Conservation (phyloP, 2,113 vertebrate species). For the Rousettus leschenaultii region DNA sequence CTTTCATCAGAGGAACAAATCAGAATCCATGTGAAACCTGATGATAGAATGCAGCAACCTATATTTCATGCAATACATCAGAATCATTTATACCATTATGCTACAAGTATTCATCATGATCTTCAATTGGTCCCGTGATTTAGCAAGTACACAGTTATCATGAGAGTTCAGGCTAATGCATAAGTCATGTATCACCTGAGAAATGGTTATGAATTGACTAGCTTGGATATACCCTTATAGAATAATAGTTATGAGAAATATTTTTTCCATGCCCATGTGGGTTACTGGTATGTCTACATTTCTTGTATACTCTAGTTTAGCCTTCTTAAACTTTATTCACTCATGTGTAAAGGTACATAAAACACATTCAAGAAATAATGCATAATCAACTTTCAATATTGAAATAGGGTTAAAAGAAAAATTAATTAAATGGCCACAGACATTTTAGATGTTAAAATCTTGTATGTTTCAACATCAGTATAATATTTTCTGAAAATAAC, state of each 20-base stretch:
- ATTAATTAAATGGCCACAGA: constrained; percentile 3
- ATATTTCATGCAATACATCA: neutral
- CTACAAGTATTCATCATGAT: constrained; percentile 25
- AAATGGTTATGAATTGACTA: neutral
- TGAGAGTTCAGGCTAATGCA: neutral
- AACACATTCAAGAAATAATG: constrained; percentile 83
- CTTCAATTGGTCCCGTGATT: neutral
- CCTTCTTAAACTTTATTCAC: constrained; percentile 79
- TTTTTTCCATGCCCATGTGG: constrained; percentile 79
- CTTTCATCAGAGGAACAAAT: constrained; percentile 13
- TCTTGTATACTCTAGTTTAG: constrained; percentile 79
- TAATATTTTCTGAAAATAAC: neutral
- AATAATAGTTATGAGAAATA: neutral
- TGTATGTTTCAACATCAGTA: neutral
- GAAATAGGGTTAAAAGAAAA: neutral
- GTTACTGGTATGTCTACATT: constrained; percentile 76
- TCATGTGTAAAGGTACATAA: constrained; percentile 85
- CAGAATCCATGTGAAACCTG: constrained; percentile 19
- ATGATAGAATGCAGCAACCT: neutral
- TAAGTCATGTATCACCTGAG: constrained; percentile 1
- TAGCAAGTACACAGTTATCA: neutral
- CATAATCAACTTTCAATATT: neutral
- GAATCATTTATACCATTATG: constrained; percentile 11
- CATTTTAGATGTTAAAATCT: neutral
- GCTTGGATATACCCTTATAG: constrained; percentile 47